A percentile compares a stretch with the other conserved stretches of the same genome.
These are phyloP conservation scores for Epirrita christyi DNA, from an alignment of 2,888 invertebrate species.

Conservation along the genomic window DNA sequence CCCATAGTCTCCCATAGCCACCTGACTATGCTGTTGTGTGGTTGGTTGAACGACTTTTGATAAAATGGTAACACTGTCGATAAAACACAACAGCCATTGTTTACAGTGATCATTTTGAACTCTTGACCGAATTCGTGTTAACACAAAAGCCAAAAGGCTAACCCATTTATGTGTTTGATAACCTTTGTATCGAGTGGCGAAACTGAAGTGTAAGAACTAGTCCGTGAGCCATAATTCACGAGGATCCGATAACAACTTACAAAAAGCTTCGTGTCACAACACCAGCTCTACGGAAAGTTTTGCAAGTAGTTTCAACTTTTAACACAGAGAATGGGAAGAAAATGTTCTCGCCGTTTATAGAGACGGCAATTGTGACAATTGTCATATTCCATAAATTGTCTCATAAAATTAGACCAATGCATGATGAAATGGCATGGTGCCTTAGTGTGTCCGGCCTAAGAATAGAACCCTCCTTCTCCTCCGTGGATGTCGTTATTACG, in stretches of 20 bases:
- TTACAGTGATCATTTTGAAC: not conserved
- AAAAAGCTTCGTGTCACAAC: conserved; percentile 73
- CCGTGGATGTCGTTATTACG: too few relatives aligned
- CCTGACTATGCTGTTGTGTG: too few relatives aligned
- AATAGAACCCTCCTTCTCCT: too few relatives aligned
- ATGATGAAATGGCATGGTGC: too few relatives aligned
- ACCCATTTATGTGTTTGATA: conserved; percentile 59
- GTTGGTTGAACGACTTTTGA: too few relatives aligned
- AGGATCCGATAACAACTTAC: conserved; percentile 73
- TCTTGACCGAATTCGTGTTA: not conserved
- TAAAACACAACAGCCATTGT: not conserved
- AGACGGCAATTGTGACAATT: not conserved
- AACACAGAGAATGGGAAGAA: not conserved
- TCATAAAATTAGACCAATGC: too few relatives aligned
- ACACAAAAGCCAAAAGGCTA: conserved; percentile 29
- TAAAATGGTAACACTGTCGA: not conserved
- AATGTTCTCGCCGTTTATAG: not conserved
- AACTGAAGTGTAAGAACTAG: conserved; percentile 64
- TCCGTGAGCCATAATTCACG: conserved; percentile 70
- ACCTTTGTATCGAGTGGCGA: conserved; percentile 68
- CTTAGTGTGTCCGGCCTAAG: too few relatives aligned
- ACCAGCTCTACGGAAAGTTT: conserved; percentile 65
- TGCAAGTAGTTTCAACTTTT: conserved; percentile 55
- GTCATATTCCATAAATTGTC: not conserved
- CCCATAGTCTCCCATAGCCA: too few relatives aligned